These are phyloP conservation scores for Euborellia annulipes DNA, from an alignment of 1,140 invertebrate genomes.

Conservation along the genomic window DNA sequence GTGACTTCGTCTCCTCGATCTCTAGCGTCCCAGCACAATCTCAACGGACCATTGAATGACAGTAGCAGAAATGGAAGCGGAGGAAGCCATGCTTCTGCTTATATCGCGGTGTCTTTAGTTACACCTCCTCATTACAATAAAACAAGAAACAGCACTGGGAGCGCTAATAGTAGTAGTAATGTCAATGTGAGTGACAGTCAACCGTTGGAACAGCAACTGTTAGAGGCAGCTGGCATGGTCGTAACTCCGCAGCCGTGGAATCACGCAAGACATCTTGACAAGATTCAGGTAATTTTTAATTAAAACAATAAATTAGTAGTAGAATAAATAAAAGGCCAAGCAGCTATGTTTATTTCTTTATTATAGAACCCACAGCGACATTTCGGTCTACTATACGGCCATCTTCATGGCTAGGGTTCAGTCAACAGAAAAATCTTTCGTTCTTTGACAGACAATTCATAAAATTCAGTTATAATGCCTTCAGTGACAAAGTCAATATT, in stretches of 20 bases:
- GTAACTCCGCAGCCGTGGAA: slow-evolving; percentile 5
- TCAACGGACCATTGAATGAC: neutral
- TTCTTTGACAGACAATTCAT: too few species aligned
- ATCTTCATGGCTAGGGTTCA: too few species aligned
- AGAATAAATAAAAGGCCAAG: too few species aligned
- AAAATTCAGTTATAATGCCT: too few species aligned
- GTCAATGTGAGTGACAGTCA: neutral
- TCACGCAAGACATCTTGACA: slow-evolving; percentile 10
- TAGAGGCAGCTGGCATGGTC: neutral
- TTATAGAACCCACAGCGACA: too few species aligned
- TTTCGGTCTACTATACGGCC: too few species aligned
- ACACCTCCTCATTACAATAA: slow-evolving; percentile 1
- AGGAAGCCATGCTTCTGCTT: slow-evolving; percentile 8
- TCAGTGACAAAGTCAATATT: too few species aligned
- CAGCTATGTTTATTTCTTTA: too few species aligned
- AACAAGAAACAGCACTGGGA: slow-evolving; percentile 1
- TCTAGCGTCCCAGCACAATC: neutral
- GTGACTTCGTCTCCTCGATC: slow-evolving; percentile 10
- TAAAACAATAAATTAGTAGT: neutral
- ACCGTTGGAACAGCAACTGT: neutral
- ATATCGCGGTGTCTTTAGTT: slow-evolving; percentile 10
- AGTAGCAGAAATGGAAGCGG: neutral
- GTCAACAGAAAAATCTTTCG: too few species aligned
- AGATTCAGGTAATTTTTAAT: slow-evolving; percentile 11
- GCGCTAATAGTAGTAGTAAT: neutral